Percentiles rank a stretch among this genome's conserved stretches.
These are phyloP conservation scores for Diplodus puntazzo DNA, from an alignment of 2,797 vertebrate genomes.

Conservation along the genomic window DNA sequence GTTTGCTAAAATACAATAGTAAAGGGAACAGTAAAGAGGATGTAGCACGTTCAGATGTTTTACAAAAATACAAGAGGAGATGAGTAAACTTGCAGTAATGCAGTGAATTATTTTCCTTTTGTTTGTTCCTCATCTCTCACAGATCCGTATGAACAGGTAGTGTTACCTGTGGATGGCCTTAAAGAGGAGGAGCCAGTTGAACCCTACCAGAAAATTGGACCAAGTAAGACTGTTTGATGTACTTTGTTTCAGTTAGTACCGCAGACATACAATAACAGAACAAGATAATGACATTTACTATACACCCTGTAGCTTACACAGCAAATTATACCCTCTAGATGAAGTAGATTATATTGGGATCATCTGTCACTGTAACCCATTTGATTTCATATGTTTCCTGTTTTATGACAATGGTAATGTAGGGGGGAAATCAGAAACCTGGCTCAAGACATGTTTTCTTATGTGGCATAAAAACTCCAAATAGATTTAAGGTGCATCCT, in stretches of 20 bases:
- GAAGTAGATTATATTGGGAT: background rate
- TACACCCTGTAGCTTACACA: background rate
- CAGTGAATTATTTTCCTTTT: background rate
- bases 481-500: constrained; percentile 4
- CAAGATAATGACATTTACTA: background rate
- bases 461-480: constrained; percentile 15
- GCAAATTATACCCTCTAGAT: constrained; percentile 5
- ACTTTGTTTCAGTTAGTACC: constrained; percentile 18
- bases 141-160: constrained; percentile 98
- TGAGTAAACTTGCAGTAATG: background rate
- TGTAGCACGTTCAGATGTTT: too few species aligned
- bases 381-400: constrained; percentile 11
- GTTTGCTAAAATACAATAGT: background rate
- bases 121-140: constrained; percentile 38
- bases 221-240: constrained; percentile 90
- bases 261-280: background rate
- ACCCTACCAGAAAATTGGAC: constrained; percentile 97
- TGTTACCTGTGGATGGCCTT: constrained; percentile 92
- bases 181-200: constrained; percentile 96
- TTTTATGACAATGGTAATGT: constrained; percentile 5
- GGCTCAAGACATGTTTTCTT: background rate
- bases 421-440: background rate
- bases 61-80: background rate
- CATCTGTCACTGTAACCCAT: background rate
- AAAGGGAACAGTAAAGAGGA: too few species aligned